Evolutionary conservation across 2,113 vertebrate genomes (phyloP).

Genomic region (Rhinolophus sinicus): DNA sequence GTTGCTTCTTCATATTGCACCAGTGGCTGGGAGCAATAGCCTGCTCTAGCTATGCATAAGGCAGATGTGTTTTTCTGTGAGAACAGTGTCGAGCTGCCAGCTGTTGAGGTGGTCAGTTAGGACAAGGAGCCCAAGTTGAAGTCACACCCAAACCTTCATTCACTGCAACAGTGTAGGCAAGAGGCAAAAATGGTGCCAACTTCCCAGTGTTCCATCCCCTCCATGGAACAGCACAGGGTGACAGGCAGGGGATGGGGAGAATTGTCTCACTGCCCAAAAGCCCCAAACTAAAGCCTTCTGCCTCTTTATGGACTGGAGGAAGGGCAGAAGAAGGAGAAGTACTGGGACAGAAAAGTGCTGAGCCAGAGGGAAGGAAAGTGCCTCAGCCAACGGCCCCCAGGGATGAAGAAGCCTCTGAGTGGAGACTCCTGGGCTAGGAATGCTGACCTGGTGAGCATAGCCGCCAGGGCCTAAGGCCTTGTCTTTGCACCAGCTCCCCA

Average conservation of each 20-base stretch:
- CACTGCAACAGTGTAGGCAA: not conserved
- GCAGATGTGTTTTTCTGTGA: not conserved
- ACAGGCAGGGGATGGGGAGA: not conserved
- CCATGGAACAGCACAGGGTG: not conserved
- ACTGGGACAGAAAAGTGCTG: not conserved
- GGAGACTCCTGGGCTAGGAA: not conserved
- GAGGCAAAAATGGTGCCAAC: not conserved
- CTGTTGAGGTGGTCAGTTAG: not conserved
- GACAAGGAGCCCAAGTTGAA: not conserved
- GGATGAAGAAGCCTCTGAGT: not conserved
- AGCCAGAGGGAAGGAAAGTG: not conserved
- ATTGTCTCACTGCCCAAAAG: not conserved
- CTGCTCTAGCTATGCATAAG: not conserved
- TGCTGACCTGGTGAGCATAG: too few species aligned
- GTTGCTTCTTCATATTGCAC: not conserved
- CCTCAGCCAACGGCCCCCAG: not conserved
- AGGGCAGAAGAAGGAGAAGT: not conserved
- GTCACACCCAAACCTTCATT: not conserved
- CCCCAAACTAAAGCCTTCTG: not conserved
- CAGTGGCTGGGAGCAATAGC: not conserved
- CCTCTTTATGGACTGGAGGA: not conserved
- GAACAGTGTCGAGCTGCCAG: not conserved
- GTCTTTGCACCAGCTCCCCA: not conserved
- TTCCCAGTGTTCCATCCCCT: not conserved
- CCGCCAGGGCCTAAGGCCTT: not conserved